These are phyloP conservation scores for Pundamilia nyererei DNA, from an alignment of 2,113 vertebrate genomes.

Conservation along the genomic window DNA sequence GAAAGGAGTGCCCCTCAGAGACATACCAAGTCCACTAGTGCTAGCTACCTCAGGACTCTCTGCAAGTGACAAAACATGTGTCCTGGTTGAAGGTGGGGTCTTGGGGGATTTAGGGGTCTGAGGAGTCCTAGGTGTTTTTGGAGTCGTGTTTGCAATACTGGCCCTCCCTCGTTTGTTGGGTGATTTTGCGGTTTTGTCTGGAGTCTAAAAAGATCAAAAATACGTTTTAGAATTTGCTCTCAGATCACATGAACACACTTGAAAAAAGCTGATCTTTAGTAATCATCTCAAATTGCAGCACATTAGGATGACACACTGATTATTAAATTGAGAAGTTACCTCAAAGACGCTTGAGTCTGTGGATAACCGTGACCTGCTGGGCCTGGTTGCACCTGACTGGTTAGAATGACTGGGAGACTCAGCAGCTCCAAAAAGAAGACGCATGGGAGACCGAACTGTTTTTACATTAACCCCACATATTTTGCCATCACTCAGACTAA, in stretches of 20 bases:
- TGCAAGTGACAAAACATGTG: background rate
- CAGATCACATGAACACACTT: background rate
- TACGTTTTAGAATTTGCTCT: background rate
- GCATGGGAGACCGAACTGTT: conserved; percentile 77
- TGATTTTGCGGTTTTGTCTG: conserved; percentile 66
- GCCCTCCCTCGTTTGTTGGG: conserved; percentile 30
- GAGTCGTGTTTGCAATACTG: conserved; percentile 1
- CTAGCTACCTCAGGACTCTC: conserved; percentile 24
- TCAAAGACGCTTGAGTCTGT: conserved; percentile 66
- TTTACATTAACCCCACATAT: conserved; percentile 25
- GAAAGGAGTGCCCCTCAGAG: conserved; percentile 51
- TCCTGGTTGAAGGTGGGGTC: conserved; percentile 1
- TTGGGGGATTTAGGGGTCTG: conserved; percentile 3
- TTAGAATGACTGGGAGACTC: conserved; percentile 51
- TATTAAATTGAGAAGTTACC: conserved; percentile 61
- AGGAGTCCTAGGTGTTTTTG: conserved; percentile 23
- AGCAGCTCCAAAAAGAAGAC: conserved; percentile 86
- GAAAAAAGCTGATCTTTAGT: background rate
- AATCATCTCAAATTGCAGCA: background rate
- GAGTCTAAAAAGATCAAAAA: conserved; percentile 48
- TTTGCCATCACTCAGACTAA: conserved; percentile 27
- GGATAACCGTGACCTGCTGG: conserved; percentile 52
- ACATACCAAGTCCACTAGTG: conserved; percentile 1
- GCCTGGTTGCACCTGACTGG: conserved; percentile 12
- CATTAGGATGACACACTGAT: background rate